Evolutionary conservation across 2,888 invertebrate genomes (phyloP).

Genomic region (Tetranychus truncatus): DNA sequence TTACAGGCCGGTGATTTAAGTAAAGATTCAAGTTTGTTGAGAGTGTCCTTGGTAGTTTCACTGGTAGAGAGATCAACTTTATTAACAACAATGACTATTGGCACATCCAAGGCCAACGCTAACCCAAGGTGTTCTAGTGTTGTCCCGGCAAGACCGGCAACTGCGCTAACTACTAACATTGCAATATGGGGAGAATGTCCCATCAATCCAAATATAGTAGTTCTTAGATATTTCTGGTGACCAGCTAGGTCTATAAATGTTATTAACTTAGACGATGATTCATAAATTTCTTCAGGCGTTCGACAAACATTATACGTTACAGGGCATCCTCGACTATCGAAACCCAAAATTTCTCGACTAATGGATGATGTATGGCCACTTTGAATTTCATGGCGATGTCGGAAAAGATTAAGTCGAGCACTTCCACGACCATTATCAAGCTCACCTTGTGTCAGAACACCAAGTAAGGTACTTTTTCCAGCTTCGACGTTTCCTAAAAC

Average conservation of each 20-base stretch:
- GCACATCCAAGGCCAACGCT: slow-evolving; percentile 37
- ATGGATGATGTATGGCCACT: slow-evolving; percentile 84
- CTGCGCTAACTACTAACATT: slow-evolving; percentile 59
- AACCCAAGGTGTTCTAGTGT: slow-evolving; percentile 62
- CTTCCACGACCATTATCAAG: slow-evolving; percentile 86
- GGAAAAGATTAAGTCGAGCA: slow-evolving; percentile 82
- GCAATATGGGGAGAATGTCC: slow-evolving; percentile 82
- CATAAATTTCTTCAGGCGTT: slow-evolving; percentile 53
- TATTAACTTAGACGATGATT: slow-evolving; percentile 73
- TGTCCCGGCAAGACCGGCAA: slow-evolving; percentile 58
- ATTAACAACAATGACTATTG: slow-evolving; percentile 79
- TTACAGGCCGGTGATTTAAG: slow-evolving; percentile 47
- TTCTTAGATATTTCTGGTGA: slow-evolving; percentile 81
- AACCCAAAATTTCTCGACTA: slow-evolving; percentile 88
- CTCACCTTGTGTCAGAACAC: slow-evolving; percentile 86
- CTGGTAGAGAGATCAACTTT: slow-evolving; percentile 65
- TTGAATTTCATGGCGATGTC: slow-evolving; percentile 71
- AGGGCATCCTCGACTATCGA: slow-evolving; percentile 42
- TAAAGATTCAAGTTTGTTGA: slow-evolving; percentile 40
- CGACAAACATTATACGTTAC: slow-evolving; percentile 27
- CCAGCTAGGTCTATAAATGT: slow-evolving; percentile 91
- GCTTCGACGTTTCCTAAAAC: slow-evolving; percentile 88
- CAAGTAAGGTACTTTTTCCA: slow-evolving; percentile 88
- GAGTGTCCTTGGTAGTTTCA: slow-evolving; percentile 32
- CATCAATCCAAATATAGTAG: slow-evolving; percentile 62